Base-by-base conservation (phyloP, 2,113 vertebrate species). In the Xenopus laevis region DNA sequence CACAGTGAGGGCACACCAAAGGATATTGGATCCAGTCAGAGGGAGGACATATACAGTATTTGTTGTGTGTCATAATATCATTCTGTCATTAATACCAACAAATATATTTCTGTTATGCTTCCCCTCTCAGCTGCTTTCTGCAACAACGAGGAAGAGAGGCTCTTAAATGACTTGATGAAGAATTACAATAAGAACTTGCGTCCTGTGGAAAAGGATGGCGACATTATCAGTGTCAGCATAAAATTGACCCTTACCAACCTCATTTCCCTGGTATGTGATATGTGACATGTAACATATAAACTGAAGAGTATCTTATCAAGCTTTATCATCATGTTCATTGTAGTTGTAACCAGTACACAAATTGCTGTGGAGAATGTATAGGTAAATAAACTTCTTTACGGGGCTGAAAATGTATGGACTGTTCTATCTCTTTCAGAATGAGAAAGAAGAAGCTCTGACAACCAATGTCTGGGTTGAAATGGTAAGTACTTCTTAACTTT, bases 241-340 rank as follows among this genome's bases (percentile, higher is more conserved):
- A 98, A 98, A 87, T 92, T 98, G 82, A 98, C 95, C 0, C 94
- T 98, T 75, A 98, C 96, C 82, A 98, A 98, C 82, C 94, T 98
- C 79, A 97, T 98, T 85, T 96, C 96, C 66, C 81, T 98, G 93
- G 95, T 98, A 84, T 83, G 83, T 62, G 10, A 53, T 65, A 7
- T 40, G 30, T 33, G 3, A 33, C 30, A 4, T 33, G 8, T 40
- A 40, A 40, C 33, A 40, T 40, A 40, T 40, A 40, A 40, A 9
- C 4, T 27, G 33, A 7, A 40, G 0, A 40, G 33, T 40, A 40
- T 7, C 6, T 40, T 40, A 40, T 40, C 8, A 9, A 40, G 33
- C 8, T 40, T 40, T 40, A 40, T 6, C 33, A 27, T 27, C 23
- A 27, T 27, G 23, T 27, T 27, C 33, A 40, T 40, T 40, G 33